Evolutionary conservation across 2,113 vertebrate genomes (phyloP).

Genomic region (Hemicordylus capensis): DNA sequence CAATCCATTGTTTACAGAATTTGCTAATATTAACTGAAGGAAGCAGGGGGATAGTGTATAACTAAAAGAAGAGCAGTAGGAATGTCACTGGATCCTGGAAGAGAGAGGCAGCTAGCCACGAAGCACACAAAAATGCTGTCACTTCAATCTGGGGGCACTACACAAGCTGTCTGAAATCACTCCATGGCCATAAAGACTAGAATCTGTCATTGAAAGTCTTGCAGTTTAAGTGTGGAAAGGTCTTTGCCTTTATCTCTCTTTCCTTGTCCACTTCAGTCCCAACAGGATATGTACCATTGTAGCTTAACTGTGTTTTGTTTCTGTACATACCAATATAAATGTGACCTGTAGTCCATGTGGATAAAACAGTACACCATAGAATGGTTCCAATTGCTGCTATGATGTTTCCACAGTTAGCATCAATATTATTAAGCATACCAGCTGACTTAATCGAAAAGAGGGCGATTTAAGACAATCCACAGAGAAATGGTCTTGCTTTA

Average conservation of each 20-base stretch:
- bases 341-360: too few relatives aligned
- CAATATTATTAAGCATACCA: background rate
- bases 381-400: background rate
- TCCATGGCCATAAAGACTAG: background rate
- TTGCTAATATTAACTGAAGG: background rate
- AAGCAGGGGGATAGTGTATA: background rate
- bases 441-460: background rate
- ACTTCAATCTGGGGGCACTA: background rate
- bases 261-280: background rate
- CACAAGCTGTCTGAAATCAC: background rate
- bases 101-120: background rate
- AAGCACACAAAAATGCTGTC: background rate
- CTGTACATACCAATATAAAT: too few relatives aligned
- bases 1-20: constrained; percentile 15
- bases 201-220: background rate
- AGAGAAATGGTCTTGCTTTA: background rate
- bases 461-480: background rate
- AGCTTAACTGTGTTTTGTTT: too few relatives aligned
- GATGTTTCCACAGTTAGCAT: background rate
- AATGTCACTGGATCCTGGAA: background rate
- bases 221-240: background rate
- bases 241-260: background rate
- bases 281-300: too few relatives aligned
- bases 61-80: too few relatives aligned
- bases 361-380: too few relatives aligned